A percentile compares a stretch with the other conserved stretches of the same genome.
phyloP scores from a whole-genome alignment of 2,113 vertebrate species.

The Ornithorhynchus anatinus region DNA sequence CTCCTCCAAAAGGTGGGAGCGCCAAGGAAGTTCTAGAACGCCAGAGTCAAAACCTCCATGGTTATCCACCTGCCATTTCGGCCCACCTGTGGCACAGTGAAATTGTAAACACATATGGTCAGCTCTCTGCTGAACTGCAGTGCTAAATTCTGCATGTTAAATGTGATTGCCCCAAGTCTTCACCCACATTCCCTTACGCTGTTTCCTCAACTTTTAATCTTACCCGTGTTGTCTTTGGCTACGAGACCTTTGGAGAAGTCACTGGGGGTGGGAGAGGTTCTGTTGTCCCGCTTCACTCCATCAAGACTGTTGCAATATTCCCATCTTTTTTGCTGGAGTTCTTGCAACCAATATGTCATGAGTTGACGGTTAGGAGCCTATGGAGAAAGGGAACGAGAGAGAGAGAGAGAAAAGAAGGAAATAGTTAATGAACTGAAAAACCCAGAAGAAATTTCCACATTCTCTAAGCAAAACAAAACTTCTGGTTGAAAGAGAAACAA shows the following conservation, averaged over 20 bases:
- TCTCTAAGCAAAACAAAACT: not conserved
- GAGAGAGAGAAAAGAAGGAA: not conserved
- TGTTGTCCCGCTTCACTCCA: slow-evolving; percentile 76
- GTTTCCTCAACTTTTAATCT: not conserved
- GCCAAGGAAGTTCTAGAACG: no score
- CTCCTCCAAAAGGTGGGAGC: no score
- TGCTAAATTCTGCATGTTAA: no score
- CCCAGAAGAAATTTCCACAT: not conserved
- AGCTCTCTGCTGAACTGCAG: no score
- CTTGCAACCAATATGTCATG: slow-evolving; percentile 95
- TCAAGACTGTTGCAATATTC: slow-evolving; percentile 86
- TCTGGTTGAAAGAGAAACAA: not conserved
- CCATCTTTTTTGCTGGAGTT: slow-evolving; percentile 96
- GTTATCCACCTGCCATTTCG: no score
- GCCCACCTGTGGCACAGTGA: no score
- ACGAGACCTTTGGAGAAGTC: slow-evolving; percentile 85
- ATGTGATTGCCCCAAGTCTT: no score
- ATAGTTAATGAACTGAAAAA: not conserved
- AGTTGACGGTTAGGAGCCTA: slow-evolving; percentile 88
- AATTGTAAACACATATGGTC: no score
- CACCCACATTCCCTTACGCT: no score
- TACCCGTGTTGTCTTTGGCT: slow-evolving; percentile 86
- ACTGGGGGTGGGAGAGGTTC: slow-evolving; percentile 68
- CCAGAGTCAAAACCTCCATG: no score
- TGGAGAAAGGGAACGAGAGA: no score